Percentiles rank a stretch among this genome's conserved stretches.
Evolutionary conservation across 2,888 invertebrate genomes (phyloP).

Genomic region (Dicranocentrus wangi): DNA sequence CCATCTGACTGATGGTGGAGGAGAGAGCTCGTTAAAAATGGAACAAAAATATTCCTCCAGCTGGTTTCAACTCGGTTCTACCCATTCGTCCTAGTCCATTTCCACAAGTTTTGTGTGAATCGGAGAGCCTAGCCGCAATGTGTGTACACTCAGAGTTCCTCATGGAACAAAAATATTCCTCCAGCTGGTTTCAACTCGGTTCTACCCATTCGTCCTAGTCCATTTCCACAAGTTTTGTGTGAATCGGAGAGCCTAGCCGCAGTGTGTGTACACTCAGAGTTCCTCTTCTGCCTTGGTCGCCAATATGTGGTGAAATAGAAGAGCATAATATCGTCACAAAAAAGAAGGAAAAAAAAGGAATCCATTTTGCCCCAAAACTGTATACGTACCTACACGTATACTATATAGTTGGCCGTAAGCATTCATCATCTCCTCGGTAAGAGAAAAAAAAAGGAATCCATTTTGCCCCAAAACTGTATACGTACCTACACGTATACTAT

Average conservation of each 20-base stretch:
- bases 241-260: too few relatives aligned
- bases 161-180: slow-evolving; percentile 42
- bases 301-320: not conserved
- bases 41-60: slow-evolving; percentile 49
- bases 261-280: too few relatives aligned
- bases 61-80: slow-evolving; percentile 27
- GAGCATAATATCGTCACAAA: slow-evolving; percentile 1
- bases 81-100: not conserved
- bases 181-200: slow-evolving; percentile 43
- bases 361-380: slow-evolving; percentile 41
- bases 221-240: not conserved
- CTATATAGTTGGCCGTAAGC: slow-evolving; percentile 48
- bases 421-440: slow-evolving; percentile 18
- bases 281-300: too few relatives aligned
- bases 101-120: not conserved
- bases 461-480: slow-evolving; percentile 29
- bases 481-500: too few relatives aligned
- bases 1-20: slow-evolving; percentile 34
- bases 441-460: slow-evolving; percentile 39
- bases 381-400: too few relatives aligned
- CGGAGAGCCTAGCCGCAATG: too few relatives aligned
- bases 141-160: too few relatives aligned
- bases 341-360: slow-evolving; percentile 27
- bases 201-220: not conserved
- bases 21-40: slow-evolving; percentile 40